These are phyloP conservation scores for Pimephales promelas DNA, from an alignment of 2,113 vertebrate genomes.

Conservation along the genomic window DNA sequence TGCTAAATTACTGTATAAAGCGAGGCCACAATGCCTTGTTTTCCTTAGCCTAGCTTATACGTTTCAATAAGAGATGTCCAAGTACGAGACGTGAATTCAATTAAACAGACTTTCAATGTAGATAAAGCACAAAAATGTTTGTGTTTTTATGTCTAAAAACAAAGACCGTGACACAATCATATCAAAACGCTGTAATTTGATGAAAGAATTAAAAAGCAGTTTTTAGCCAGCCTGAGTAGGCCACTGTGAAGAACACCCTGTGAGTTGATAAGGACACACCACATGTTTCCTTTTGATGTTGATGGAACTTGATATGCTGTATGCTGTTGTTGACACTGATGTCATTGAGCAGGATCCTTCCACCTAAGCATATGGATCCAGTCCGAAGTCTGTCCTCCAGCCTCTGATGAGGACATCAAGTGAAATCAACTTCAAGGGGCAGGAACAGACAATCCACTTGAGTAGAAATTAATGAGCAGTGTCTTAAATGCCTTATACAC, in stretches of 20 bases:
- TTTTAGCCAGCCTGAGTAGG: background rate
- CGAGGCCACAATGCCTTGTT: background rate
- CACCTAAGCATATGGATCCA: background rate
- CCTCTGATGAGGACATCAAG: background rate
- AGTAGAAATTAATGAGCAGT: background rate
- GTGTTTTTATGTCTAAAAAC: background rate
- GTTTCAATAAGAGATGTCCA: background rate
- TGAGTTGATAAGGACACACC: background rate
- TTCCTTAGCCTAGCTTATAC: background rate
- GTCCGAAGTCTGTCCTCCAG: slow-evolving; percentile 2
- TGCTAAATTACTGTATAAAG: background rate
- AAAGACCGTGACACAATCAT: background rate
- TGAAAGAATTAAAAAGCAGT: background rate
- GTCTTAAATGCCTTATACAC: background rate
- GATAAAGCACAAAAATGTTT: background rate
- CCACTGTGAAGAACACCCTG: background rate
- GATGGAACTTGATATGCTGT: slow-evolving; percentile 1
- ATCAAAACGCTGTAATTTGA: background rate
- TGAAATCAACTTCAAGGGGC: background rate
- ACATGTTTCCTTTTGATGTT: slow-evolving; percentile 29
- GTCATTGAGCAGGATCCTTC: slow-evolving; percentile 10
- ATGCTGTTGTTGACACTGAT: slow-evolving; percentile 5
- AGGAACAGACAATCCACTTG: background rate
- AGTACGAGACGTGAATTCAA: background rate
- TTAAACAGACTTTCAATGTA: too few species aligned